Evolutionary conservation across 1,140 invertebrate genomes (phyloP), one percentile per base, ranked within the genome.

Genomic region (Ladona fulva): DNA sequence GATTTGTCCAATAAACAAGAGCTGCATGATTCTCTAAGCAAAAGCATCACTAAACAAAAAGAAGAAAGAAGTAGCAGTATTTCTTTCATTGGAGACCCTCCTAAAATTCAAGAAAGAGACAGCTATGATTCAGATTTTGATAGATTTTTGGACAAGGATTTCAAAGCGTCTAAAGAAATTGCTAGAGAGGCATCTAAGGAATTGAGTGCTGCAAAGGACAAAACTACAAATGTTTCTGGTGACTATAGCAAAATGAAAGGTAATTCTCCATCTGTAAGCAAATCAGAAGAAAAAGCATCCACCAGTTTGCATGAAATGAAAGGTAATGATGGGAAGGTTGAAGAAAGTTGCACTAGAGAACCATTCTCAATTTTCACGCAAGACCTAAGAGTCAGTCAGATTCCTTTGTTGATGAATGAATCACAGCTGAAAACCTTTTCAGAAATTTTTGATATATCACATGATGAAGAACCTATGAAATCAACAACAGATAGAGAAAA

Each of bases 331-430:
- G 14, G 14, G 14, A 66, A 66, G n/a, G 14, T 16, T 6, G n/a
- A 66, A 19, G 52, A 66, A 19, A 19, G 16, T 5, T 66, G 52
- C n/a, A 22, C 3, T 19, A 16, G n/a, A 12, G 52, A 66, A 22
- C 12, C 52, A 66, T 66, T 66, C n/a, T 66, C 52, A 19, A 16
- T 66, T 3, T 66, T 66, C 52, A 66, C 52, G 1, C 52, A 66
- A 66, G 52, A 66, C 52, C 52, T 66, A 66, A 66, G 52, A 66
- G 52, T 66, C 14, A 66, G 52, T 66, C 52, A 66, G n/a, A 66
- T 66, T 66, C 52, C 52, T 3, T 22, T 66, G n/a, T 22, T 66
- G 5, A 66, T 66, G 52, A 66, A 66, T 66, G 52, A 66, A 66
- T 66, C 52, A 6, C 52, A 66, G 52, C n/a, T 66, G 3, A 16